phyloP scores from a whole-genome alignment of 2,888 invertebrate genomes.

The Ophioninae sp. region DNA sequence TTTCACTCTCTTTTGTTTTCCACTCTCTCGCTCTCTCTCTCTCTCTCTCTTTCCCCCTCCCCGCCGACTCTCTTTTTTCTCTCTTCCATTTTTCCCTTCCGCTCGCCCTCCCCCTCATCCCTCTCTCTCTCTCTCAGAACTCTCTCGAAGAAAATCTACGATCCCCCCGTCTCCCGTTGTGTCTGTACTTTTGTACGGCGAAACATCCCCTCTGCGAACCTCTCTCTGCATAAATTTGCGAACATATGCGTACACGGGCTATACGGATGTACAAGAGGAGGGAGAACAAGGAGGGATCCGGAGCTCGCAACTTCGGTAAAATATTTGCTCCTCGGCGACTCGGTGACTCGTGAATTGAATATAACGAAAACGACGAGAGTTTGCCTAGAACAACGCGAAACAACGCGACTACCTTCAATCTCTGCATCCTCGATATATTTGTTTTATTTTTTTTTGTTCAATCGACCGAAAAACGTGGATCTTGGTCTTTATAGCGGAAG shows the following conservation, averaged over 20 bases:
- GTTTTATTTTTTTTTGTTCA: not conserved
- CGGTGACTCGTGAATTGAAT: slow-evolving; percentile 54
- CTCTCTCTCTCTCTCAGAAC: not conserved
- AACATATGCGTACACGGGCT: slow-evolving; percentile 18
- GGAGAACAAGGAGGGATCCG: slow-evolving; percentile 18
- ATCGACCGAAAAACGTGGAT: not conserved
- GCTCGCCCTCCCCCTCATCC: not conserved
- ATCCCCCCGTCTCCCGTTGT: slow-evolving; percentile 36
- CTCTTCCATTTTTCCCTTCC: not conserved
- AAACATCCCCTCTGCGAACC: not conserved
- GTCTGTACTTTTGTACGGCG: slow-evolving; percentile 10
- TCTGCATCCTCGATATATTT: not conserved
- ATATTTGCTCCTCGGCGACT: slow-evolving; percentile 44
- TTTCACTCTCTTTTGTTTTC: slow-evolving; percentile 4
- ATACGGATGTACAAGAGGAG: slow-evolving; percentile 14
- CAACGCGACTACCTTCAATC: slow-evolving; percentile 4
- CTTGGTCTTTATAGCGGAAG: not conserved
- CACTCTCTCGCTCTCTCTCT: slow-evolving; percentile 28
- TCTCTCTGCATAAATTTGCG: slow-evolving; percentile 17
- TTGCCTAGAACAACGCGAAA: slow-evolving; percentile 28
- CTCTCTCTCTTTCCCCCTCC: slow-evolving; percentile 17
- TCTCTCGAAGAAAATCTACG: slow-evolving; percentile 22
- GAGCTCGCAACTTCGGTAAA: slow-evolving; percentile 37
- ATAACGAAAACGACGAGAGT: slow-evolving; percentile 49
- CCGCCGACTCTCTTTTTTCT: no score